These are phyloP conservation scores for Drosophila ananassae DNA, from an alignment of 1,140 invertebrate genomes.

Conservation along the genomic window DNA sequence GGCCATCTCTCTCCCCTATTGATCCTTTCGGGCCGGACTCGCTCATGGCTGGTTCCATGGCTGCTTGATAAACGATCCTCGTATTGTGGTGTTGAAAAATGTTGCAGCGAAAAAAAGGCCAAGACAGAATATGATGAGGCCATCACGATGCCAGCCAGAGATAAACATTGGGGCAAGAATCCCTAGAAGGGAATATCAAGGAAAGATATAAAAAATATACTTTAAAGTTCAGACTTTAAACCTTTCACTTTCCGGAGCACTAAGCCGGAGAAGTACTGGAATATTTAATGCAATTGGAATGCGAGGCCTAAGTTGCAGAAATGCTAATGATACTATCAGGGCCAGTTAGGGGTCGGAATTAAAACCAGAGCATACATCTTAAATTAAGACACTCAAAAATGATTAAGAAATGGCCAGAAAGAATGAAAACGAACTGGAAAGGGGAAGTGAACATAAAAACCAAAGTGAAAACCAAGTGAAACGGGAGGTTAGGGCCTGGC, in stretches of 20 bases:
- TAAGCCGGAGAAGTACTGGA: background rate
- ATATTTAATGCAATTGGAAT: background rate
- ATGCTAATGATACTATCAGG: conserved; percentile 71
- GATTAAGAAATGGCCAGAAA: conserved; percentile 72
- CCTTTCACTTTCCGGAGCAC: background rate
- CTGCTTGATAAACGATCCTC: conserved; percentile 67
- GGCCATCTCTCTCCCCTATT: conserved; percentile 15
- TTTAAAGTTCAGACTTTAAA: too few relatives aligned
- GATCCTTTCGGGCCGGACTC: conserved; percentile 33
- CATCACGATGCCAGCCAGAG: conserved; percentile 67
- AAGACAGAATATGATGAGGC: conserved; percentile 73
- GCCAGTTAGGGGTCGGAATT: conserved; percentile 62
- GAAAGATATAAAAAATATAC: background rate
- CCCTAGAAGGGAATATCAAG: too few relatives aligned
- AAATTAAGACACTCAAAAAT: conserved; percentile 79
- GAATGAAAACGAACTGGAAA: conserved; percentile 38
- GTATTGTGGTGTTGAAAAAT: conserved; percentile 80
- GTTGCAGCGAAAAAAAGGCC: conserved; percentile 38
- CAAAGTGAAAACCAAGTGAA: conserved; percentile 46
- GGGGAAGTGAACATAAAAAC: conserved; percentile 42
- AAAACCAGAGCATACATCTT: conserved; percentile 69
- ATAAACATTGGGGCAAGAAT: conserved; percentile 26
- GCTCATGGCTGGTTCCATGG: conserved; percentile 16
- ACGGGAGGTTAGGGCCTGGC: conserved; percentile 43
- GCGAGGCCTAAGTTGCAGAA: conserved; percentile 27